Evolutionary conservation across 2,113 vertebrate genomes (phyloP).

Genomic region (Phoxinus phoxinus): DNA sequence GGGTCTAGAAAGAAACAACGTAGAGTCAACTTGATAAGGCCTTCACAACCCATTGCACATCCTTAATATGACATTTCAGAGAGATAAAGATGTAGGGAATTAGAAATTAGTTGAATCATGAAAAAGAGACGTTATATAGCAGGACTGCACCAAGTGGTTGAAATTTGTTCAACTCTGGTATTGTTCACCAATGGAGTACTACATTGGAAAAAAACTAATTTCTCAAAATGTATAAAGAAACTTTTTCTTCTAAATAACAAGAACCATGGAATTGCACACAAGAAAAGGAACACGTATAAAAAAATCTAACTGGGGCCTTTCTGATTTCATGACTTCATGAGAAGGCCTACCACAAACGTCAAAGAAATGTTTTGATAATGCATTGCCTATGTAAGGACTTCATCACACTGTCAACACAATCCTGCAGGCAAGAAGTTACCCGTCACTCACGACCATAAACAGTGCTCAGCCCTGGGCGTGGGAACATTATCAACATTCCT

Average conservation of each 20-base stretch:
- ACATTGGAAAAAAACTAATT: too few relatives aligned
- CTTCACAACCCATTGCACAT: not conserved
- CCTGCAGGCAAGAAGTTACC: not conserved
- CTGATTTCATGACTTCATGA: not conserved
- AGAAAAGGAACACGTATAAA: too few relatives aligned
- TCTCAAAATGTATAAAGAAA: not conserved
- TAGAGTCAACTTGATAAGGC: not conserved
- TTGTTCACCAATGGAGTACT: too few relatives aligned
- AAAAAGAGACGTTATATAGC: not conserved
- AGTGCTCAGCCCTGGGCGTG: slow-evolving; percentile 2
- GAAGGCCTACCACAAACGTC: too few relatives aligned
- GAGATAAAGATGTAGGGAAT: not conserved
- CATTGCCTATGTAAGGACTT: not conserved
- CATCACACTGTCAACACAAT: not conserved
- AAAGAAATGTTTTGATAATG: not conserved
- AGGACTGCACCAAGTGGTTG: not conserved
- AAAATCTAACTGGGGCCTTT: not conserved
- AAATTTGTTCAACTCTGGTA: not conserved
- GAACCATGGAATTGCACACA: not conserved
- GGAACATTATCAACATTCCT: slow-evolving; percentile 26
- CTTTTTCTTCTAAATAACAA: not conserved
- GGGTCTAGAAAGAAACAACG: not conserved
- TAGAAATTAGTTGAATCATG: not conserved
- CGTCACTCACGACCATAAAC: not conserved
- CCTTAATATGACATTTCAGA: not conserved